Percentiles rank a stretch among this genome's conserved stretches.
Conservation (phyloP, 2,797 vertebrate species). For the Myiothlypis coronata region DNA sequence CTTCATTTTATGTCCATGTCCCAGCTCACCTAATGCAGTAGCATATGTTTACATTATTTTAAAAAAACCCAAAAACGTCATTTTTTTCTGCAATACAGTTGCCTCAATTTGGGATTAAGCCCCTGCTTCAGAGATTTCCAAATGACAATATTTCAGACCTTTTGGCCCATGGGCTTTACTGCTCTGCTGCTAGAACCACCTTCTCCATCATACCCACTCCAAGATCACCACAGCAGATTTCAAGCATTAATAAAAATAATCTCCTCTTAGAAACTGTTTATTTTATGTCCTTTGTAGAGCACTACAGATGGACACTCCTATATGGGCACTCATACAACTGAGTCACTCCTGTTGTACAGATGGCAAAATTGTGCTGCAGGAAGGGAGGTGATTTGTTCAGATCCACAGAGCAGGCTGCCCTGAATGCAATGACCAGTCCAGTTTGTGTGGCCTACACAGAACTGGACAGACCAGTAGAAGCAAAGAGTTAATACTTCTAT, state of each 20-base stretch:
- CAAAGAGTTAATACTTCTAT: not conserved
- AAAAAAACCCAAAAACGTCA: no score
- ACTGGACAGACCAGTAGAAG: not conserved
- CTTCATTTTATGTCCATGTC: no score
- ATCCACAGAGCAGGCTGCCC: not conserved
- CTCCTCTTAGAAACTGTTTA: not conserved
- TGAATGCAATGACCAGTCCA: not conserved
- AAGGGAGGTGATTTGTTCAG: not conserved
- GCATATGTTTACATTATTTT: not conserved
- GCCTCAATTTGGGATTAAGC: not conserved
- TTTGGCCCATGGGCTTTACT: rapidly evolving
- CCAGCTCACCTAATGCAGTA: not conserved
- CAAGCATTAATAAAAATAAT: not conserved
- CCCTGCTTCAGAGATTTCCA: not conserved
- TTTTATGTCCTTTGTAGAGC: not conserved
- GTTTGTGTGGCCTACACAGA: not conserved
- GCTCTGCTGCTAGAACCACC: not conserved
- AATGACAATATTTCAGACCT: not conserved
- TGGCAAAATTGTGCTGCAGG: not conserved
- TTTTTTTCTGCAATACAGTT: not conserved
- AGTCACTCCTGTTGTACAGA: not conserved
- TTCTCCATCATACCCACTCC: not conserved
- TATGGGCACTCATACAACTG: no score
- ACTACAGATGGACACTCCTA: not conserved
- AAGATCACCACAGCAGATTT: not conserved